Evolutionary conservation across 2,113 vertebrate species (phyloP), one percentile per base, ranked within the genome.

Genomic region (Illadopsis cleaveri): DNA sequence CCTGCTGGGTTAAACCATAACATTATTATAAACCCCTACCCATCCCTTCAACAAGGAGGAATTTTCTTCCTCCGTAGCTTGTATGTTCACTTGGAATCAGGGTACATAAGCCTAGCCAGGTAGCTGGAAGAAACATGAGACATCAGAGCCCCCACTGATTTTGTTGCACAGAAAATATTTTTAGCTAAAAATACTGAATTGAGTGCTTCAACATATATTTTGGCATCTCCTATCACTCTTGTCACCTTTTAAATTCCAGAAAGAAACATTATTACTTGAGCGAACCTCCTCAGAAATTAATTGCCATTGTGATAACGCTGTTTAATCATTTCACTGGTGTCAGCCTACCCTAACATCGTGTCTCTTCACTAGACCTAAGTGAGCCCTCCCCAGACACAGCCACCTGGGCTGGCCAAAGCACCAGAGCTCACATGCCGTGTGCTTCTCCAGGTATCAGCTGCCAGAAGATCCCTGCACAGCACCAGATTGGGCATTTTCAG

Each of bases 381-480:
- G 65, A 82, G 51, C 48, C 19, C 22, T 45, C n/a, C 37, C 65
- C 75, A 57, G 70, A 35, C 33, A 24, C 0, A 5, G 31, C 50
- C 28, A 6, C 62, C 56, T 21, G 37, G n/a, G 37, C 68, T 83
- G 53, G 53, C 20, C 65, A 75, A 25, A 68, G 47, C 66, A 38
- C n/a, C 77, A 60, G 38, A 23, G 17, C 66, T 72, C 57, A 61
- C 31, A 12, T 1, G 0, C 18, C 11, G 0, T 13, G 50, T 23
- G 47, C 71, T 77, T 2, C 78, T 76, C 24, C 48, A 38, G 73
- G 64, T 24, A 25, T n/a, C 53, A 54, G 62, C 50, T 89, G 1
- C 47, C 27, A 13, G 6, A 40, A 10, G 38, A 58, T 33, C 60
- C 38, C 51, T 50, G 45, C 58, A 20, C 54, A 24, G 18, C 47